phyloP scores from a whole-genome alignment of 2,797 vertebrate genomes.

The Ctenochaetus hawaiiensis region DNA sequence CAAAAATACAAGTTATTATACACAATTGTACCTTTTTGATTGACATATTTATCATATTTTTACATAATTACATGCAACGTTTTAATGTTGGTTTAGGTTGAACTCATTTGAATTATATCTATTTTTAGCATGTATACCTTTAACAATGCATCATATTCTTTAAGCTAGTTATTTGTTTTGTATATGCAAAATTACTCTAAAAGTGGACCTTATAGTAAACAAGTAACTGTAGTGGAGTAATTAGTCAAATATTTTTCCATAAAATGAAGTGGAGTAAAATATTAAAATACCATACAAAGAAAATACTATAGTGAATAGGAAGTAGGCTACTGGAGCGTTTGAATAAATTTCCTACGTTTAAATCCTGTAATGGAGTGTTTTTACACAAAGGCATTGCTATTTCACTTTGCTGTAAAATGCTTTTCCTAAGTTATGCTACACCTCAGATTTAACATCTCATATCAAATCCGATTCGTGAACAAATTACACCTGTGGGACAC shows the following conservation, averaged over 20 bases:
- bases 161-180: background rate
- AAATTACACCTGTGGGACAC: background rate
- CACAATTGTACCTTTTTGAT: background rate
- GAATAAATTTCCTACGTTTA: background rate
- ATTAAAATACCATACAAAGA: background rate
- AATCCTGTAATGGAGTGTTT: background rate
- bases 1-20: background rate
- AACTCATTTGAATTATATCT: background rate
- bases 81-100: background rate
- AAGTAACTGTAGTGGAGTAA: background rate
- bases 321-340: background rate
- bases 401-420: background rate
- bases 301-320: background rate
- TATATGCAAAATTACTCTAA: background rate
- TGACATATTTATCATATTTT: background rate
- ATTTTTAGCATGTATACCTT: too few species aligned
- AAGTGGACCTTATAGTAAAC: background rate
- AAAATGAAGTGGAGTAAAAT: background rate
- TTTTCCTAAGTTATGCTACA: background rate
- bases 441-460: background rate
- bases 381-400: background rate
- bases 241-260: too few species aligned
- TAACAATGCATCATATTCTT: too few species aligned
- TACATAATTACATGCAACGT: background rate
- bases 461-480: background rate